These are phyloP conservation scores for Andricus grossulariae DNA, from an alignment of 1,140 invertebrate species.

Conservation along the genomic window DNA sequence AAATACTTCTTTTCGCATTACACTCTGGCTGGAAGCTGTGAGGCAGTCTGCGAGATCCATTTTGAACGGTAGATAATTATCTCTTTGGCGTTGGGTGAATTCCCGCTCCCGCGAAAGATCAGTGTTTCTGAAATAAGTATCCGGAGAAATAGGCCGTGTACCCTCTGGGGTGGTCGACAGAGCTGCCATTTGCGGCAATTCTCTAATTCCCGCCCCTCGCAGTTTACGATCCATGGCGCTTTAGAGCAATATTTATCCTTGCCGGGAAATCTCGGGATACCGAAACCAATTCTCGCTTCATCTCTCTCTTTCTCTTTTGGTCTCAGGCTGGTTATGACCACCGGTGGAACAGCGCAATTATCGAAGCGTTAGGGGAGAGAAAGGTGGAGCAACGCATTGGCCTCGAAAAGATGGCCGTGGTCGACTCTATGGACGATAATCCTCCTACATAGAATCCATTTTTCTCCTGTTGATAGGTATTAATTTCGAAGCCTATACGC, in stretches of 20 bases:
- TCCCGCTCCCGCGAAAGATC: conserved; percentile 41
- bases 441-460: conserved; percentile 30
- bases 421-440: conserved; percentile 30
- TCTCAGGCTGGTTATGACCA: conserved; percentile 40
- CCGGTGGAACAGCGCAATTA: conserved; percentile 50
- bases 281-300: conserved; percentile 53
- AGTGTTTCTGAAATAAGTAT: conserved; percentile 51
- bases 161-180: conserved; percentile 44
- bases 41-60: conserved; percentile 33
- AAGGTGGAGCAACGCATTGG: conserved; percentile 50
- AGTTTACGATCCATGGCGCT: conserved; percentile 57
- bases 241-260: conserved; percentile 50
- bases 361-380: conserved; percentile 54
- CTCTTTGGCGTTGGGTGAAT: conserved; percentile 28
- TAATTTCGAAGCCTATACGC: conserved; percentile 20
- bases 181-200: conserved; percentile 64
- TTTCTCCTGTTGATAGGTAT: conserved; percentile 23
- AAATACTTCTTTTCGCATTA: conserved; percentile 11
- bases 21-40: not conserved
- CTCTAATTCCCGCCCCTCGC: conserved; percentile 60
- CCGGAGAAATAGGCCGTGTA: conserved; percentile 47
- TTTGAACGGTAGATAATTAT: conserved; percentile 50
- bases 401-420: conserved; percentile 52
- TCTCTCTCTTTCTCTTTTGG: not conserved
- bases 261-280: conserved; percentile 53